Percentiles rank a stretch among this genome's conserved stretches.
Conservation (phyloP, 1,140 invertebrate genomes). For the Micrasema minimum region DNA sequence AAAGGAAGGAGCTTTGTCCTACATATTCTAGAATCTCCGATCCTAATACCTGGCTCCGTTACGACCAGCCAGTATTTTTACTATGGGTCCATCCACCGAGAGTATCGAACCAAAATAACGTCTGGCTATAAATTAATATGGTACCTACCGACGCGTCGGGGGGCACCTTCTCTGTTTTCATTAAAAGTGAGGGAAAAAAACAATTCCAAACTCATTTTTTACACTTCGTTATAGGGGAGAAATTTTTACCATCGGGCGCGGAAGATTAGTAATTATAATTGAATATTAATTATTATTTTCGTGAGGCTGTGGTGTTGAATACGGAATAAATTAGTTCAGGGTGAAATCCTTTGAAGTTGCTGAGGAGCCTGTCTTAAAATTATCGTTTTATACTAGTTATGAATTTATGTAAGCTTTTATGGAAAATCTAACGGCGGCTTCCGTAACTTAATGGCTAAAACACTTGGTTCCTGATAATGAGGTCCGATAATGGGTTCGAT, state of each 20-base stretch:
- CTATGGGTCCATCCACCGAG: neutral
- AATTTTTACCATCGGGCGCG: constrained; percentile 30
- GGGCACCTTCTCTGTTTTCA: constrained; percentile 34
- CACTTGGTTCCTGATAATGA: too few relatives aligned
- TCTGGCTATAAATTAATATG: constrained; percentile 41
- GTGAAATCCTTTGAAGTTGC: too few relatives aligned
- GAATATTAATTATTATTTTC: constrained; percentile 47
- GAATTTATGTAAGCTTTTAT: too few relatives aligned
- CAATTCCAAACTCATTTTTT: constrained; percentile 44
- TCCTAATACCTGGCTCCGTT: constrained; percentile 2
- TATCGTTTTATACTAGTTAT: too few relatives aligned
- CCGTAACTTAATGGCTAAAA: too few relatives aligned
- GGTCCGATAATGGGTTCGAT: too few relatives aligned
- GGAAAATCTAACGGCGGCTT: too few relatives aligned
- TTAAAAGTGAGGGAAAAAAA: constrained; percentile 36
- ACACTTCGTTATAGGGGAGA: constrained; percentile 26
- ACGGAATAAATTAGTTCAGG: constrained; percentile 3
- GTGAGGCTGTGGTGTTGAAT: constrained; percentile 8
- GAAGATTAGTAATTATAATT: constrained; percentile 47
- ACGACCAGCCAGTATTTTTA: constrained; percentile 15
- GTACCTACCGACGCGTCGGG: constrained; percentile 25
- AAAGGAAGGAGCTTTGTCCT: constrained; percentile 49
- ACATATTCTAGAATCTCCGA: constrained; percentile 16
- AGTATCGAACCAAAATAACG: constrained; percentile 17
- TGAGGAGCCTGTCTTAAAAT: too few relatives aligned